phyloP scores from a whole-genome alignment of 2,888 invertebrate species.

The Lymantria monacha region DNA sequence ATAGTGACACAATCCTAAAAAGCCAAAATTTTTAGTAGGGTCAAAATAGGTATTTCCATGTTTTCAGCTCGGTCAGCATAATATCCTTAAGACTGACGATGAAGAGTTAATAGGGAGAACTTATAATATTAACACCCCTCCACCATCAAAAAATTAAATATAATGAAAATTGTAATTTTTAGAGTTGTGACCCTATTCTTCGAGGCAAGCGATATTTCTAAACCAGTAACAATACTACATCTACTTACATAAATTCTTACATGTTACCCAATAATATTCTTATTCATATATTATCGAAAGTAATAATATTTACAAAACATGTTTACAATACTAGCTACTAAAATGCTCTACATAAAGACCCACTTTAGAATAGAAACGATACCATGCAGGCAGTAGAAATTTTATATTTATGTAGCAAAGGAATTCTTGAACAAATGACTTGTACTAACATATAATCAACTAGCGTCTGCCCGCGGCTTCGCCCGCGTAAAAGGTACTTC shows the following conservation, averaged over 20 bases:
- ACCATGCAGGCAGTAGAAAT: slow-evolving; percentile 17
- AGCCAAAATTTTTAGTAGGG: no score
- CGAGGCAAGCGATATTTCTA: neutral
- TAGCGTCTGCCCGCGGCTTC: no score
- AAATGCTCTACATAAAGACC: slow-evolving; percentile 18
- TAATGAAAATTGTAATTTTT: no score
- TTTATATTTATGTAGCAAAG: slow-evolving; percentile 23
- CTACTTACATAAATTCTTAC: neutral
- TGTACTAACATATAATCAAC: slow-evolving; percentile 56
- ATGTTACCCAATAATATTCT: neutral
- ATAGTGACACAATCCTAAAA: no score
- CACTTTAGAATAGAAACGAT: slow-evolving; percentile 15
- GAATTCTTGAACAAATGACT: slow-evolving; percentile 40
- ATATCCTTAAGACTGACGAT: no score
- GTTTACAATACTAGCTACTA: slow-evolving; percentile 4
- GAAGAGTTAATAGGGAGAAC: no score
- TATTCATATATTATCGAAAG: neutral
- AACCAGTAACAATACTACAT: neutral
- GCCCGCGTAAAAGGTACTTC: no score
- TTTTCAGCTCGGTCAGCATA: no score
- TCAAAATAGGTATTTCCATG: no score
- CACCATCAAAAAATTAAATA: no score
- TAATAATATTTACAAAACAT: slow-evolving; percentile 4
- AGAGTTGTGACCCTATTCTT: no score
- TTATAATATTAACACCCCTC: no score